Evolutionary conservation across 2,113 vertebrate species (phyloP), one percentile per base, ranked within the genome.

Genomic region (Colossoma macropomum): DNA sequence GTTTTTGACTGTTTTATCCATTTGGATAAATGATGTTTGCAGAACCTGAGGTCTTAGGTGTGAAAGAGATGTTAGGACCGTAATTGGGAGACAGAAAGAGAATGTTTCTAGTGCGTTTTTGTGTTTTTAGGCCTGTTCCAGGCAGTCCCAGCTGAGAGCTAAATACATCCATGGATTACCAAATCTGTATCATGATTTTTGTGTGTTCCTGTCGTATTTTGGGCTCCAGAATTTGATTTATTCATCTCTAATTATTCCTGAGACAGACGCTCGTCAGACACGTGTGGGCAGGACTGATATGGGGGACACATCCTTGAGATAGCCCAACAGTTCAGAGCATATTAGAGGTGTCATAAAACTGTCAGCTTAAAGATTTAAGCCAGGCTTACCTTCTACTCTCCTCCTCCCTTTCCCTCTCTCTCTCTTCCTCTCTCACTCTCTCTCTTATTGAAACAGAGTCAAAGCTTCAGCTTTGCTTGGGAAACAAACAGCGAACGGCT

Each of bases 401-500:
- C 41, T 63, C 23, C 59, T 74, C 71, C 25, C 56, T 30, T 13
- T 11, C 21, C 48, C 68, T 72, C 75, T 50, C 60, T 85, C 79
- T 78, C 78, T 80, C 84, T 84, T 81, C 38, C 74, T 87, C 83
- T 48, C 74, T 86, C 83, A 84, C 87, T 72, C 73, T 41, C 60
- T 86, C 80, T 79, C 78, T 81, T 82, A 84, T 89, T 87, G 80
- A 91, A 90, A 87, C 87, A 89, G 88, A 74, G 86, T 87, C 87
- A 89, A 87, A 74, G 86, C 90, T 92, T 83, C 86, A 85, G 86
- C 75, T 66, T 23, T 25, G 28, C 54, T 78, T 62, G 56, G 86
- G 90, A 92, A 92, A 92, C 92, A 95, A 93, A 94, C 93, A 93
- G 92, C 89, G 65, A 86, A 81, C 30, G 89, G 83, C 90, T 93